Conservation (phyloP, 2,888 invertebrate genomes). For the Tenthredo distinguenda region DNA sequence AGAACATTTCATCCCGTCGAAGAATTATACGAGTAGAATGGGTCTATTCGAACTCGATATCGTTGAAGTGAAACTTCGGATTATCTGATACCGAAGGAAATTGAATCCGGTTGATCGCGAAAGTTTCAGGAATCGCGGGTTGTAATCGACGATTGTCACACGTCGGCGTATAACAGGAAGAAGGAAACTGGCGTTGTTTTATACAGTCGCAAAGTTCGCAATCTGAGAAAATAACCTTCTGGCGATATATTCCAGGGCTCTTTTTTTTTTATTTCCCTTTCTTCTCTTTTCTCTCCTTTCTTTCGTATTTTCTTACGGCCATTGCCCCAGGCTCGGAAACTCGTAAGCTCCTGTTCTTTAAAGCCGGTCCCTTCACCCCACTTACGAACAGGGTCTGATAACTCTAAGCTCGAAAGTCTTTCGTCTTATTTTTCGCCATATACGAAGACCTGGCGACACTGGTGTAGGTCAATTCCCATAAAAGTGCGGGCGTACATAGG, state of each 20-base stretch:
- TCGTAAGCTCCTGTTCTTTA: background rate
- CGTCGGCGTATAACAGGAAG: background rate
- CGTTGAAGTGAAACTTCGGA: background rate
- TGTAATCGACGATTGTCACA: background rate
- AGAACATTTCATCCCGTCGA: background rate
- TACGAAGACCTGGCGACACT: background rate
- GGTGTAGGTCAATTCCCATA: background rate
- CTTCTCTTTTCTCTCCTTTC: background rate
- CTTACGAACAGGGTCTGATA: background rate
- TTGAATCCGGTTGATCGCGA: background rate
- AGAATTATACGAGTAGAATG: background rate
- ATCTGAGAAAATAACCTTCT: background rate
- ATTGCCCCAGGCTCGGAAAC: background rate
- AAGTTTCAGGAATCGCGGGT: background rate
- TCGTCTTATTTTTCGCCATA: background rate
- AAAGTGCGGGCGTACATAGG: background rate
- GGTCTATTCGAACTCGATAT: background rate
- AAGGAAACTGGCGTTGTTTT: background rate
- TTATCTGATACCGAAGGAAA: background rate
- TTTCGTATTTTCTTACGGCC: background rate
- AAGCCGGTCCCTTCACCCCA: background rate
- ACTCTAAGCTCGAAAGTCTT: conserved; percentile 6
- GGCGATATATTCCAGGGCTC: background rate
- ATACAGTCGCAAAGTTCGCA: background rate
- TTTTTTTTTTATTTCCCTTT: background rate